Base-by-base conservation (phyloP, 37 sponge, comb jelly and placozoan genomes). In the Cliona cf. orientalis region DNA sequence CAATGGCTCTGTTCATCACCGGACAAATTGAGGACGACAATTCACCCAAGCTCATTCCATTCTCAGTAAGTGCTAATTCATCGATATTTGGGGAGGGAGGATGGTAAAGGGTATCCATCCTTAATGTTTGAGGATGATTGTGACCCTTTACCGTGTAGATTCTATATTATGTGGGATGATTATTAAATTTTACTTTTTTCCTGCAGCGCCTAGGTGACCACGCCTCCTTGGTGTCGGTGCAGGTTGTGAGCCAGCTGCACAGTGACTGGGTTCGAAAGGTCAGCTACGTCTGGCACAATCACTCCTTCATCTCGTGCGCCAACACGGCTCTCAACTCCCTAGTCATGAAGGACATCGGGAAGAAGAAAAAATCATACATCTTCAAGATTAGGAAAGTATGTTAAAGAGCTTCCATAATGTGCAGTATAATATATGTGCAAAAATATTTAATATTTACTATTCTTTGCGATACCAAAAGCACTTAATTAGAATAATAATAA, bases 361-460 rank as follows among this genome's bases (percentile, higher is more conserved):
- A 49, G 28, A 82, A 83, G 71, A 86, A 79, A 62, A 94, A 93
- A 41, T 85, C 78, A 42, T 99, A 99, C 65, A 69, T 85, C 65
- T 99, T 96, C 74, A 92, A 80, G 40, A 53, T 95, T 31, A 83
- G 89, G 28, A 97, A 94, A 89, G 98, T 97, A 22, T 3, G 9
- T 61, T 44, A n/a, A 25, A n/a, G n/a, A n/a, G n/a, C n/a, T n/a
- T n/a, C n/a, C n/a, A n/a, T n/a, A n/a, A n/a, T n/a, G n/a, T n/a
- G n/a, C n/a, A n/a, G n/a, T n/a, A n/a, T n/a, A n/a, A n/a, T n/a
- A n/a, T n/a, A n/a, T n/a, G n/a, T n/a, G n/a, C n/a, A n/a, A n/a
- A n/a, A n/a, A n/a, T n/a, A n/a, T n/a, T n/a, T n/a, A n/a, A n/a
- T n/a, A n/a, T n/a, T n/a, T n/a, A n/a, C n/a, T n/a, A n/a, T n/a